A percentile compares a stretch with the other conserved stretches of the same genome.
These are phyloP conservation scores for Brachyrhaphis roseni DNA, from an alignment of 2,797 vertebrate species.

Conservation along the genomic window DNA sequence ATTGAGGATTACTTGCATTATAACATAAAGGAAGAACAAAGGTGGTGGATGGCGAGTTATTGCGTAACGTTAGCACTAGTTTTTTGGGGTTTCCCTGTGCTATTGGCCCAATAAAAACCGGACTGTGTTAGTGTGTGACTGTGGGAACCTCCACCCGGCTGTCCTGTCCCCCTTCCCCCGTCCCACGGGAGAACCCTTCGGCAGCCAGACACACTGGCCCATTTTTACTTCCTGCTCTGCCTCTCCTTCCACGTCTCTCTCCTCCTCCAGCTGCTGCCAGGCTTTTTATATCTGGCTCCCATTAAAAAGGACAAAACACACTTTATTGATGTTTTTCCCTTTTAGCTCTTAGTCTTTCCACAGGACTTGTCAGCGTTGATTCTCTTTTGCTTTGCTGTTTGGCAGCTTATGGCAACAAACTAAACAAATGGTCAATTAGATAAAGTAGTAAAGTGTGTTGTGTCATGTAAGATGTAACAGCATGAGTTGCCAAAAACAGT, in stretches of 20 bases:
- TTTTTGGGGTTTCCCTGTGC: conserved; percentile 41
- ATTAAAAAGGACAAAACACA: conserved; percentile 29
- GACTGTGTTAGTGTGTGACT: conserved; percentile 63
- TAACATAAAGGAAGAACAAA: background rate
- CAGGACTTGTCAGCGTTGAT: conserved; percentile 24
- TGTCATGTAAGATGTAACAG: conserved; percentile 18
- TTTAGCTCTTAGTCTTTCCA: conserved; percentile 29
- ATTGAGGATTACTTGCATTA: background rate
- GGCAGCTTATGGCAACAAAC: conserved; percentile 19
- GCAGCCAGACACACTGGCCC: conserved; percentile 77
- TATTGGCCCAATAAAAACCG: conserved; percentile 63
- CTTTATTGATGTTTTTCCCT: conserved; percentile 43
- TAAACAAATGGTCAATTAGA: conserved; percentile 9
- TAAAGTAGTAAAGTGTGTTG: conserved; percentile 23
- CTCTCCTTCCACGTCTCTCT: conserved; percentile 30
- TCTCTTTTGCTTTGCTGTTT: conserved; percentile 22
- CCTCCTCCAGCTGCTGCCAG: conserved; percentile 60
- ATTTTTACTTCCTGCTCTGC: conserved; percentile 60
- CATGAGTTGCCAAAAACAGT: conserved; percentile 46
- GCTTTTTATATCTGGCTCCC: conserved; percentile 42
- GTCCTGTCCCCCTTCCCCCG: conserved; percentile 53
- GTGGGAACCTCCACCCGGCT: conserved; percentile 51
- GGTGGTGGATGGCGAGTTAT: background rate
- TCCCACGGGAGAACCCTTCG: conserved; percentile 67
- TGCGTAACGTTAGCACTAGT: background rate